These are phyloP conservation scores for Aphodius granarius DNA, from an alignment of 2,888 invertebrate species.

Conservation along the genomic window DNA sequence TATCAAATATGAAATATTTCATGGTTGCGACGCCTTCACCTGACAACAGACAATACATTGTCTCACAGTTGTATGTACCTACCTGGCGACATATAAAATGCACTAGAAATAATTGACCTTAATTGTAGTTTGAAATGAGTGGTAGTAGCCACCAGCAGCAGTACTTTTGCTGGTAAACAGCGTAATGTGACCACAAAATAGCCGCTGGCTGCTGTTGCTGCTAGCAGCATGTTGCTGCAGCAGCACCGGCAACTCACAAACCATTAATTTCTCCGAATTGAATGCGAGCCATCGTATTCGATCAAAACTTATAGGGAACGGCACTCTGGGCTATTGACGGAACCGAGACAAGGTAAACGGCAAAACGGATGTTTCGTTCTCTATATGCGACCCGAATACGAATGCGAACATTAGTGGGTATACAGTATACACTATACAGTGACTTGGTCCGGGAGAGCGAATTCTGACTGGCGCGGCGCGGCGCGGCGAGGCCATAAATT, in stretches of 20 bases:
- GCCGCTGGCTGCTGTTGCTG: no score
- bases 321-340: background rate
- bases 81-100: no score
- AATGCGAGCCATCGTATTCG: background rate
- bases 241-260: background rate
- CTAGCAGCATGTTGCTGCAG: no score
- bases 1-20: no score
- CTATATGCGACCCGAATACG: background rate
- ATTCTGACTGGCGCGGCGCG: background rate
- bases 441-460: background rate
- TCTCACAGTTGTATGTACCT: no score
- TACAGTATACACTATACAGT: background rate
- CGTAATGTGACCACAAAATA: no score
- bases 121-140: no score
- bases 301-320: background rate
- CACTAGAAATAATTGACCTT: no score
- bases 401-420: background rate
- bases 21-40: no score
- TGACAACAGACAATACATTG: no score
- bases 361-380: background rate
- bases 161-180: no score
- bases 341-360: background rate
- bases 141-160: no score
- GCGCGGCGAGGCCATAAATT: conserved; percentile 4
- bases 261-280: background rate